Percentiles rank a stretch among this genome's conserved stretches.
phyloP scores from a whole-genome alignment of 2,113 vertebrate genomes.

The Leucosticte australis region DNA sequence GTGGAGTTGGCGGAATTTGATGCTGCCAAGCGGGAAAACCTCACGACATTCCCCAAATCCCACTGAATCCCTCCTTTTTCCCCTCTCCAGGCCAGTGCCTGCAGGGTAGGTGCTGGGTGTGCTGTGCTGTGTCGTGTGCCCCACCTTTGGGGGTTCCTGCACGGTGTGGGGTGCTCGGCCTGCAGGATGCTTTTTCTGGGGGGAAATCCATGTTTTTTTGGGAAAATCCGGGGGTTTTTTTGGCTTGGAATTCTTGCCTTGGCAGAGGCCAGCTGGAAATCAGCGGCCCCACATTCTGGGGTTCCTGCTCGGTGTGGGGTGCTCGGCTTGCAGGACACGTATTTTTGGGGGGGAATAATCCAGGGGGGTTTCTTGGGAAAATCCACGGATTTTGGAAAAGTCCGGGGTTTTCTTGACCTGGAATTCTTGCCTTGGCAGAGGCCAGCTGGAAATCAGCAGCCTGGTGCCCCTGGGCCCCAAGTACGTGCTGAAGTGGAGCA shows the following conservation, averaged over 20 bases:
- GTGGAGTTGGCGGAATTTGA: not conserved
- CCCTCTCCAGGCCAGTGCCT: conserved; percentile 61
- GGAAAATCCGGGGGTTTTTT: not conserved
- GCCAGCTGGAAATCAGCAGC: conserved; percentile 72
- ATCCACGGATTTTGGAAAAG: not conserved
- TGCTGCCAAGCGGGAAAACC: rapidly evolving
- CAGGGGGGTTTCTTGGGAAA: not conserved
- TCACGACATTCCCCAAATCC: not conserved
- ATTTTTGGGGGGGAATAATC: not conserved
- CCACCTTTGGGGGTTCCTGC: not conserved
- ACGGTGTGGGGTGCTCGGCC: not conserved
- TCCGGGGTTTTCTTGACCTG: not conserved
- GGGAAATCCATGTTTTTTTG: not conserved
- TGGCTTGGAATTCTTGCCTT: not conserved
- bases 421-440: conserved; percentile 29
- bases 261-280: conserved; percentile 75
- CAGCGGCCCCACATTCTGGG: not conserved
- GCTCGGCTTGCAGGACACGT: not conserved
- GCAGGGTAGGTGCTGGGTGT: conserved; percentile 58
- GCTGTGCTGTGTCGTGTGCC: not conserved
- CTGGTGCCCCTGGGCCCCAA: not conserved
- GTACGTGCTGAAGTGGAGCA: not conserved
- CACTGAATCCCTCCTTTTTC: not conserved
- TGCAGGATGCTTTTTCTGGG: too few relatives aligned
- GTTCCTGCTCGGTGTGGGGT: not conserved